A percentile compares a stretch with the other conserved stretches of the same genome.
Conservation (phyloP, 2,113 vertebrate species). For the Eurypyga helias region DNA sequence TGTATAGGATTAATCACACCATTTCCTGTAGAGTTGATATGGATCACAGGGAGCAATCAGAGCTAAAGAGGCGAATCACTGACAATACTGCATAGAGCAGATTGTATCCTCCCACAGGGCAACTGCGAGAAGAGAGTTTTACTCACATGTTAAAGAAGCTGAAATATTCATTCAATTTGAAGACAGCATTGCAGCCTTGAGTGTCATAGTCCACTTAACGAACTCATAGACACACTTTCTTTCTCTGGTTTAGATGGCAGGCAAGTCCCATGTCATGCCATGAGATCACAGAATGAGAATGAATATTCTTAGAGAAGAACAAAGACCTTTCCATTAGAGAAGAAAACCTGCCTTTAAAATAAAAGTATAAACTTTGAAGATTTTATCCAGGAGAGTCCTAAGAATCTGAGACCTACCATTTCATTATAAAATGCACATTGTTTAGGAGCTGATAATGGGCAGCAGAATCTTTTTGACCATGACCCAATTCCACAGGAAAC, state of each 20-base stretch:
- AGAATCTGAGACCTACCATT: not conserved
- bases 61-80: not conserved
- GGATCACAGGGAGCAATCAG: not conserved
- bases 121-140: not conserved
- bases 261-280: not conserved
- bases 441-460: not conserved
- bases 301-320: not conserved
- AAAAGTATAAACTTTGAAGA: not conserved
- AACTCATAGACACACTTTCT: not conserved
- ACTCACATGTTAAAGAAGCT: not conserved
- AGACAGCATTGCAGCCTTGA: not conserved
- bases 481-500: not conserved
- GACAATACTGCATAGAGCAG: not conserved
- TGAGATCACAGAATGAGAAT: not conserved
- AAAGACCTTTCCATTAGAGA: not conserved
- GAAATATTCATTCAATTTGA: not conserved
- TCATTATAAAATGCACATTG: not conserved
- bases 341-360: not conserved
- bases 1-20: not conserved
- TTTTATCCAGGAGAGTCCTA: not conserved
- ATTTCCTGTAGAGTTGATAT: not conserved
- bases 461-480: not conserved
- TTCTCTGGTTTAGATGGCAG: not conserved
- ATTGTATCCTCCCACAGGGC: not conserved
- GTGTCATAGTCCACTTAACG: fast-evolving